Percentiles rank a stretch among this genome's conserved stretches.
These are phyloP conservation scores for Perca schrenkii DNA, from an alignment of 2,113 vertebrate species.

Conservation along the genomic window DNA sequence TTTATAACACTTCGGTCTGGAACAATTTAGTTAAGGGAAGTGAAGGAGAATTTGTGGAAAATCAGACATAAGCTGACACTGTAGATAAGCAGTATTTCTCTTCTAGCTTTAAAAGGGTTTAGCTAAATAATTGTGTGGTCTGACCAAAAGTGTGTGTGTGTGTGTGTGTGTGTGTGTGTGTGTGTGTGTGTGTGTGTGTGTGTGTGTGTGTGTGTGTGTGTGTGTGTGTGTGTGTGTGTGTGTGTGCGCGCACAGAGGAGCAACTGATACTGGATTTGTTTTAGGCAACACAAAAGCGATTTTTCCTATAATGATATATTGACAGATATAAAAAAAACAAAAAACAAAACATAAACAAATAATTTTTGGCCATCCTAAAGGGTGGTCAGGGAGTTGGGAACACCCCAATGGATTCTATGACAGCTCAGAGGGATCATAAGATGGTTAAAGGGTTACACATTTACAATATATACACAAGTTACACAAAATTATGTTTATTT, in stretches of 20 bases:
- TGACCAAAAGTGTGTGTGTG: background rate
- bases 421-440: background rate
- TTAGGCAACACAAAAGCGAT: background rate
- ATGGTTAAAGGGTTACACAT: background rate
- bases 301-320: background rate
- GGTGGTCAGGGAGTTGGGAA: too few relatives aligned
- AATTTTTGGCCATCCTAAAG: background rate
- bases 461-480: background rate
- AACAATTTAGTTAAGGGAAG: slow-evolving; percentile 6
- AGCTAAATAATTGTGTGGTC: background rate
- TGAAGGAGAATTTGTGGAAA: slow-evolving; percentile 2
- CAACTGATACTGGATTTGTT: background rate
- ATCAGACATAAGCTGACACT: background rate
- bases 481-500: background rate
- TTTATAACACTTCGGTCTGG: slow-evolving; percentile 25
- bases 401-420: background rate
- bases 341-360: too few relatives aligned
- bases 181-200: background rate
- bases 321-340: background rate
- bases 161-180: background rate
- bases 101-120: background rate
- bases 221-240: background rate
- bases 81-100: background rate
- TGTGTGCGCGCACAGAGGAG: background rate
- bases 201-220: background rate